Percentiles rank a stretch among this genome's conserved stretches.
phyloP scores from a whole-genome alignment of 2,113 vertebrate species.

The Scomber scombrus region DNA sequence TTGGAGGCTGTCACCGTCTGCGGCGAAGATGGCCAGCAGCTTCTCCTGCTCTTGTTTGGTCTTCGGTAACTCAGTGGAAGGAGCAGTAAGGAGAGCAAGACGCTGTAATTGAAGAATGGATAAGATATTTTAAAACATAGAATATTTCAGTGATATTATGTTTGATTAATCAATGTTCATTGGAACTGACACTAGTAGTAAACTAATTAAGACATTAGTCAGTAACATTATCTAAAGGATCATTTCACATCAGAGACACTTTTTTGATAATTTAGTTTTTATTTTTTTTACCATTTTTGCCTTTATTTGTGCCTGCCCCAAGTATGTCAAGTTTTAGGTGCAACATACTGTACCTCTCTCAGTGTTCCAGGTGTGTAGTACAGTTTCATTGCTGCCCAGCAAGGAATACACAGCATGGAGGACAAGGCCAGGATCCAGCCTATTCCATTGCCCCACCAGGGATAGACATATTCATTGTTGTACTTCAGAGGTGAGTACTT shows the following conservation, averaged over 20 bases:
- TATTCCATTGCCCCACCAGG: constrained; percentile 93
- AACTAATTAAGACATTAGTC: background rate
- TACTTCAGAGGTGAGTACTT: constrained; percentile 96
- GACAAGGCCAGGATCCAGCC: constrained; percentile 95
- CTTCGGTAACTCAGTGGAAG: constrained; percentile 81
- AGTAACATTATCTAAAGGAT: background rate
- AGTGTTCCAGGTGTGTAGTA: constrained; percentile 89
- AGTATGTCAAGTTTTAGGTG: background rate
- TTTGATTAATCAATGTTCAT: too few species aligned
- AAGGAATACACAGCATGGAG: constrained; percentile 94
- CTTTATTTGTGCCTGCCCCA: too few species aligned
- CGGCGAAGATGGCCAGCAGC: constrained; percentile 72
- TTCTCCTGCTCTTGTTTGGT: constrained; percentile 78
- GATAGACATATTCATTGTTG: constrained; percentile 96
- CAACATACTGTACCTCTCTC: constrained; percentile 86
- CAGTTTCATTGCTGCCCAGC: constrained; percentile 89
- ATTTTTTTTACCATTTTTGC: too few species aligned
- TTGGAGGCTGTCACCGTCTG: constrained; percentile 65
- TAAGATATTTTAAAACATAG: background rate
- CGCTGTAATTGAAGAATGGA: constrained; percentile 65
- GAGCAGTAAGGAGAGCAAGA: constrained; percentile 73
- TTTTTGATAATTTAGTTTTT: too few species aligned
- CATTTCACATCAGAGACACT: too few species aligned
- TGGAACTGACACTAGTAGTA: background rate
- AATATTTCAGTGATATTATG: background rate